Evolutionary conservation across 2,888 invertebrate genomes (phyloP).

Genomic region (Drosophila histrio): DNA sequence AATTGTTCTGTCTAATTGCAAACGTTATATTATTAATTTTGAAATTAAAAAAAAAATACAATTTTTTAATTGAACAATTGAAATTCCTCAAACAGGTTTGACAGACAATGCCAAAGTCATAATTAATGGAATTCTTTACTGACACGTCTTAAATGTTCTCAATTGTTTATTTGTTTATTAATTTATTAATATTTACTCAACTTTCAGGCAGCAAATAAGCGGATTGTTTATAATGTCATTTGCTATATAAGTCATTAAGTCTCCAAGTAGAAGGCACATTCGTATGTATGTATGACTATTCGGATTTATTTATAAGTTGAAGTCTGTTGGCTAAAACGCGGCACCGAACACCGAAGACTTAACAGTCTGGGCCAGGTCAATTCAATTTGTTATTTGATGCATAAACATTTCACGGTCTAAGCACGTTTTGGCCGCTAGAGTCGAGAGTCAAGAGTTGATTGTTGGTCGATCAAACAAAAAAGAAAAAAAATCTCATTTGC

Average conservation of each 20-base stretch:
- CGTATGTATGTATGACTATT: too few species aligned
- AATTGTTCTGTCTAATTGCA: slow-evolving; percentile 8
- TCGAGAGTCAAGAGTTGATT: slow-evolving; percentile 11
- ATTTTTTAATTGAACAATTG: slow-evolving; percentile 8
- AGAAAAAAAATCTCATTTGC: slow-evolving; percentile 34
- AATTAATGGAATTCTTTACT: not conserved
- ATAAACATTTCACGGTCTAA: slow-evolving; percentile 25
- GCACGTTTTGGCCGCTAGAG: slow-evolving; percentile 9
- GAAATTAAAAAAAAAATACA: not conserved
- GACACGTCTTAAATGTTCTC: not conserved
- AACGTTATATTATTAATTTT: not conserved
- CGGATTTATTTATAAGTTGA: not conserved
- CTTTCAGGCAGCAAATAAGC: not conserved
- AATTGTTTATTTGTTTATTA: not conserved
- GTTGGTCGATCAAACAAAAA: slow-evolving; percentile 15
- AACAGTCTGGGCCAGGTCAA: slow-evolving; percentile 27
- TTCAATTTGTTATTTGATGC: not conserved
- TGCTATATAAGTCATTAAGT: not conserved
- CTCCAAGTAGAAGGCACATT: not conserved
- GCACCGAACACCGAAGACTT: not conserved
- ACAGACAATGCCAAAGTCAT: not conserved
- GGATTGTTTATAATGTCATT: not conserved
- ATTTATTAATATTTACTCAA: not conserved
- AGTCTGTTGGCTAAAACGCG: not conserved
- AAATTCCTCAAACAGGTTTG: slow-evolving; percentile 1